phyloP scores from a whole-genome alignment of 1,140 invertebrate genomes.

The Latrodectus geometricus region DNA sequence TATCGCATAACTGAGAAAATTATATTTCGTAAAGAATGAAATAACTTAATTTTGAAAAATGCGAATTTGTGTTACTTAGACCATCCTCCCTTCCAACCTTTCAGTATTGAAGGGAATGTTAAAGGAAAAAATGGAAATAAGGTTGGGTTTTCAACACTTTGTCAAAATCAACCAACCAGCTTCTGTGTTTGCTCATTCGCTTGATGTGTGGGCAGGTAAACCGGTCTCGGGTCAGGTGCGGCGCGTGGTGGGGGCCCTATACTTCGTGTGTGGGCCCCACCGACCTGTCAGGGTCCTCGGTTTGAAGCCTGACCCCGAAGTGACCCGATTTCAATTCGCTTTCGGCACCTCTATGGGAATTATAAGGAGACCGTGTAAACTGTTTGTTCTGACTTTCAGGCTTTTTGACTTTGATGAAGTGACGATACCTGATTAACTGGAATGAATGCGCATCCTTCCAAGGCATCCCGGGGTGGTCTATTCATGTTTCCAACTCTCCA shows the following conservation, averaged over 20 bases:
- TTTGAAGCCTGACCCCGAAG: conserved; percentile 16
- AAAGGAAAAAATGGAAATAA: not conserved
- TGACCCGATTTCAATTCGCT: conserved; percentile 28
- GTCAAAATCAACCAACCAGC: conserved; percentile 28
- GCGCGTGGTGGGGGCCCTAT: conserved; percentile 37
- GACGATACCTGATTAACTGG: conserved; percentile 51
- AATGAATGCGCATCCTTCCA: conserved; percentile 17
- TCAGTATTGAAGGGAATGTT: not conserved
- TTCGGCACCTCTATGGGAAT: conserved; percentile 51
- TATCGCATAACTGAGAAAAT: too few relatives aligned
- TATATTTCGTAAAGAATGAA: too few relatives aligned
- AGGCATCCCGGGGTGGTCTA: conserved; percentile 25
- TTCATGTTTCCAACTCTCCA: not conserved
- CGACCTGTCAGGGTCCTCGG: conserved; percentile 2
- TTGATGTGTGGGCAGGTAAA: conserved; percentile 53
- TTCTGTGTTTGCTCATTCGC: conserved; percentile 35
- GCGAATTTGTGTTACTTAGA: too few relatives aligned
- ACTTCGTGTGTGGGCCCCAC: conserved; percentile 41
- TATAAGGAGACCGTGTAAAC: conserved; percentile 36
- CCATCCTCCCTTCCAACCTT: not conserved
- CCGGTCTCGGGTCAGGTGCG: conserved; percentile 39
- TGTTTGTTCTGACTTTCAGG: conserved; percentile 49
- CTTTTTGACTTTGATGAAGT: conserved; percentile 35
- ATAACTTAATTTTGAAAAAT: too few relatives aligned
- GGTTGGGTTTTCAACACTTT: conserved; percentile 8